These are phyloP conservation scores for Drosophila sechellia DNA, from an alignment of 1,140 invertebrate genomes.

Conservation along the genomic window DNA sequence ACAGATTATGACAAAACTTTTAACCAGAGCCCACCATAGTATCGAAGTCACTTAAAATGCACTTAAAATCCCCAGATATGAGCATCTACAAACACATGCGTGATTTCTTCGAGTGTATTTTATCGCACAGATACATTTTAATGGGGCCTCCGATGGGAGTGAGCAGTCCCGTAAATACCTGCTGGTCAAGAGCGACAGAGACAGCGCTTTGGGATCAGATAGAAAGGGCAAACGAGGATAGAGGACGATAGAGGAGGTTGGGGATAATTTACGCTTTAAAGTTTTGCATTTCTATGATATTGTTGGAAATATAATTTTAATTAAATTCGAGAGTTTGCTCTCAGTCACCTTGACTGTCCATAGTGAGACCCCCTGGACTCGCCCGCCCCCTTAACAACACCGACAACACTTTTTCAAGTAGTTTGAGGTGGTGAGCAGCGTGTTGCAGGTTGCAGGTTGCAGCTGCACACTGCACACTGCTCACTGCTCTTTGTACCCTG, in stretches of 20 bases:
- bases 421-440: constrained; percentile 52
- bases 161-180: not conserved
- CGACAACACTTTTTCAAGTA: constrained; percentile 73
- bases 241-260: not conserved
- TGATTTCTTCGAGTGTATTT: constrained; percentile 47
- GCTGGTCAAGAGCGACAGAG: constrained; percentile 4
- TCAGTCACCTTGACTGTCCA: constrained; percentile 27
- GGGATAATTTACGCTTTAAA: constrained; percentile 72
- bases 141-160: constrained; percentile 33
- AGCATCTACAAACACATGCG: too few species aligned
- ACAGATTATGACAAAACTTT: not conserved
- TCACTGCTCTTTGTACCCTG: constrained; percentile 25
- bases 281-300: constrained; percentile 66
- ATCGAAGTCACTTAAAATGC: too few species aligned
- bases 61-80: too few species aligned
- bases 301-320: constrained; percentile 77
- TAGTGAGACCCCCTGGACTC: not conserved
- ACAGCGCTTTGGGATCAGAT: not conserved
- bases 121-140: constrained; percentile 65
- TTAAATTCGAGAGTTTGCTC: constrained; percentile 66
- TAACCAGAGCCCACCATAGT: too few species aligned
- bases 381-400: not conserved
- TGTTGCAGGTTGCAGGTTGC: constrained; percentile 41
- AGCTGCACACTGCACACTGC: constrained; percentile 18
- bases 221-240: constrained; percentile 2